Evolutionary conservation across 2,888 invertebrate genomes (phyloP).

Genomic region (Leptopilina syphax): DNA sequence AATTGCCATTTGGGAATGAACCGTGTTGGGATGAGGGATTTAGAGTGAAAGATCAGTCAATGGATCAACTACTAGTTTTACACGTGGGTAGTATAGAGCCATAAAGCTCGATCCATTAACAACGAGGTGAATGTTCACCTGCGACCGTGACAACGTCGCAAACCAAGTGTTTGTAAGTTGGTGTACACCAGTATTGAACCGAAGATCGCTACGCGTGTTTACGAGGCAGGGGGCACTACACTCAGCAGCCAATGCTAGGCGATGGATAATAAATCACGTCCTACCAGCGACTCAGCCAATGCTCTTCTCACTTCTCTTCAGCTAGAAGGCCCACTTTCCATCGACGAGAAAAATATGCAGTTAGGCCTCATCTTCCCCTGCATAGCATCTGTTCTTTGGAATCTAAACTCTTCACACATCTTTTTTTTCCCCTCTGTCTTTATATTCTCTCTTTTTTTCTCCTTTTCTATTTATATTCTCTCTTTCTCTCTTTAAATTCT

Average conservation of each 20-base stretch:
- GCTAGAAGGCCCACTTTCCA: constrained; percentile 54
- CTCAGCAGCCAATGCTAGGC: constrained; percentile 52
- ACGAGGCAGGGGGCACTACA: constrained; percentile 63
- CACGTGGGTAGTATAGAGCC: constrained; percentile 19
- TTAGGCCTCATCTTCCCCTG: constrained; percentile 31
- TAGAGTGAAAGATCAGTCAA: constrained; percentile 19
- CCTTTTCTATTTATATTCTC: no score
- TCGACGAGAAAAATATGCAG: constrained; percentile 51
- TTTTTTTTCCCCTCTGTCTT: no score
- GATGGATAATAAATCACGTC: constrained; percentile 68
- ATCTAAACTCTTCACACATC: constrained; percentile 1
- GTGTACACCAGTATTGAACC: constrained; percentile 61
- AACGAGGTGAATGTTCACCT: constrained; percentile 42
- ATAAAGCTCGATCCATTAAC: constrained; percentile 39
- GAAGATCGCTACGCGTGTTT: constrained; percentile 66
- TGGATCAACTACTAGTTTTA: constrained; percentile 36
- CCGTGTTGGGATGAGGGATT: neutral
- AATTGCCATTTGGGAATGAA: no score
- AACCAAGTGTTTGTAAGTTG: constrained; percentile 61
- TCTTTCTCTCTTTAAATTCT: no score
- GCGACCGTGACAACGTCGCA: constrained; percentile 53
- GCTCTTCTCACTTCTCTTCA: constrained; percentile 51
- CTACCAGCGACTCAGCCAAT: constrained; percentile 51
- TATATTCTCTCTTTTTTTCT: no score
- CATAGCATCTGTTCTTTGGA: constrained; percentile 35